Conservation (phyloP, 2,113 vertebrate genomes). For the Indri indri region DNA sequence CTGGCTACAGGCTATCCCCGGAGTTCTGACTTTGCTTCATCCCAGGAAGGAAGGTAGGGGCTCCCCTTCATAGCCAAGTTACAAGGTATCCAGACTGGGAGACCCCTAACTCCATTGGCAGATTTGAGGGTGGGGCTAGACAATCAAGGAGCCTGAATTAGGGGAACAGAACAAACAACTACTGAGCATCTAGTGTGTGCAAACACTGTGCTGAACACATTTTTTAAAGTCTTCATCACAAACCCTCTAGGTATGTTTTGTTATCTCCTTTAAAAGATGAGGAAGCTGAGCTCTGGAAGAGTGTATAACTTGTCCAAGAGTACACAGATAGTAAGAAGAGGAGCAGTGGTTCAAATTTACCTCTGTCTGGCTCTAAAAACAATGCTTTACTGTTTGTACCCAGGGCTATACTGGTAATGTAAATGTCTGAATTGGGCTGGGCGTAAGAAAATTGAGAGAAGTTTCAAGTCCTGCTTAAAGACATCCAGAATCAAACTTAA, state of each 20-base stretch:
- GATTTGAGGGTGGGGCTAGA: background rate
- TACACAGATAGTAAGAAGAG: background rate
- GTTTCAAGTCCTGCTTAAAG: background rate
- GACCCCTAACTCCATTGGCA: background rate
- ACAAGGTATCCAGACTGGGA: background rate
- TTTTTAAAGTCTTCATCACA: background rate
- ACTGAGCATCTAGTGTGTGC: background rate
- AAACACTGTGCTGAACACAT: background rate
- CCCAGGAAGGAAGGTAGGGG: background rate
- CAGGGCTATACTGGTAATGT: background rate
- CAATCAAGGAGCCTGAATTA: background rate
- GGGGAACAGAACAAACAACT: background rate
- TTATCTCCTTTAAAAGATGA: background rate
- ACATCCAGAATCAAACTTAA: background rate
- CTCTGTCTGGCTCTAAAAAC: background rate
- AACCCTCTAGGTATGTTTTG: background rate
- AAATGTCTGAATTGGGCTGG: background rate
- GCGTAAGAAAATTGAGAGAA: background rate
- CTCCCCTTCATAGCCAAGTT: background rate
- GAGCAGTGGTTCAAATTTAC: background rate
- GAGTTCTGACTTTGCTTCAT: conserved; percentile 53
- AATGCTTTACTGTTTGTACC: background rate
- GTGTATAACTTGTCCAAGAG: background rate
- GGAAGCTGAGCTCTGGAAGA: background rate
- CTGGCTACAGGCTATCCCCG: conserved; percentile 10